phyloP scores from a whole-genome alignment of 2,888 invertebrate genomes.

The Drosophila affinis region DNA sequence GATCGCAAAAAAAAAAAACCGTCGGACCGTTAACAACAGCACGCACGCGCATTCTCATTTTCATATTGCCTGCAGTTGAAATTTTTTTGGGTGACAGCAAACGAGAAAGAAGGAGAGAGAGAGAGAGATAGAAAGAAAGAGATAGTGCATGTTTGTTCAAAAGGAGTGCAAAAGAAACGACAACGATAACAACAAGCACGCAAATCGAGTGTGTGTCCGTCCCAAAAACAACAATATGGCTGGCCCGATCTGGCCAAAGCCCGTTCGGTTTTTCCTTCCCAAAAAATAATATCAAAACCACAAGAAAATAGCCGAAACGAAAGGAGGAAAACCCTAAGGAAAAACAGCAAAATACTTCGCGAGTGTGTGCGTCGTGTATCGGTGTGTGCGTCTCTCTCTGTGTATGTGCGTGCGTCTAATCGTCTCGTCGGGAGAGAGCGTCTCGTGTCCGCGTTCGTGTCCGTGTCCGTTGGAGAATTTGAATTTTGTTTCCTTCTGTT shows the following conservation, averaged over 20 bases:
- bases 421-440: conserved; percentile 1
- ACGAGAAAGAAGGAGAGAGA: not conserved
- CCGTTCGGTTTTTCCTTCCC: not conserved
- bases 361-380: not conserved
- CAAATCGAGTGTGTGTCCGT: not conserved
- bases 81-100: not conserved
- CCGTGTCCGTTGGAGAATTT: not conserved
- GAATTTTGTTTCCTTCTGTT: not conserved
- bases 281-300: not conserved
- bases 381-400: not conserved
- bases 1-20: too few relatives aligned
- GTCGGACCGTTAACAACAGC: too few relatives aligned
- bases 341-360: not conserved
- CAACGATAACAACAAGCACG: conserved; percentile 1
- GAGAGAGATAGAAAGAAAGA: too few relatives aligned
- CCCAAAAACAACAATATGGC: conserved; percentile 1
- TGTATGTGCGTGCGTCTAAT: not conserved
- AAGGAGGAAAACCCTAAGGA: not conserved
- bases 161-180: not conserved
- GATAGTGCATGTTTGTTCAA: not conserved
- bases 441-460: too few relatives aligned
- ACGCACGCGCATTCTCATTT: not conserved
- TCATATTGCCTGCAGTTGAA: not conserved
- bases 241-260: not conserved
- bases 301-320: not conserved